Percentiles rank a stretch among this genome's conserved stretches.
Conservation (phyloP, 1,140 invertebrate genomes). For the Sarcophaga peregrina region DNA sequence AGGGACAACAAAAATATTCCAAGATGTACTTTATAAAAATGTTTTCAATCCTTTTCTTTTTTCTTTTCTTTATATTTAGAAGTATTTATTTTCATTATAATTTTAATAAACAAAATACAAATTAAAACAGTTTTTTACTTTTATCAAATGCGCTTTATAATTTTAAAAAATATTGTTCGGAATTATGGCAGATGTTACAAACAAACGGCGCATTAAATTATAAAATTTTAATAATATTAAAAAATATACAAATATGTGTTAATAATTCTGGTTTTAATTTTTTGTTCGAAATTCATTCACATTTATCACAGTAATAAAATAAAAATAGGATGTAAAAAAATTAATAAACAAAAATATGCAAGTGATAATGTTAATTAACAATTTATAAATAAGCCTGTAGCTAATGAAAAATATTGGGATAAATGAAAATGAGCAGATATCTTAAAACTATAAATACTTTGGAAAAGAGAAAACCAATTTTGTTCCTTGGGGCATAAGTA, state of each 20-base stretch:
- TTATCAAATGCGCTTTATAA: not conserved
- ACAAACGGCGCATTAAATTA: not conserved
- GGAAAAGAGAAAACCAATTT: too few species aligned
- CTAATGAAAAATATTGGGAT: too few species aligned
- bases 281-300: not conserved
- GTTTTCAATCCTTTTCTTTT: not conserved
- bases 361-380: too few species aligned
- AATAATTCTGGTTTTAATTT: not conserved
- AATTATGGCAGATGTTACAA: not conserved
- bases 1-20: not conserved
- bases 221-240: not conserved
- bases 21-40: not conserved
- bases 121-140: not conserved
- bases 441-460: too few species aligned
- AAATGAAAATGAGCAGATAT: too few species aligned
- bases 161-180: not conserved
- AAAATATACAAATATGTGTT: too few species aligned
- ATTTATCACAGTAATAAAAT: constrained; percentile 18
- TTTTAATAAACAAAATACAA: constrained; percentile 23
- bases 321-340: not conserved
- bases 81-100: constrained; percentile 12
- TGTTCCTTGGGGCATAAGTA: too few species aligned
- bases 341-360: not conserved
- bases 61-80: not conserved
- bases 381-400: too few species aligned